Evolutionary conservation across 2,113 vertebrate genomes (phyloP), one percentile per base, ranked within the genome.

Genomic region (Gymnorhina tibicen): DNA sequence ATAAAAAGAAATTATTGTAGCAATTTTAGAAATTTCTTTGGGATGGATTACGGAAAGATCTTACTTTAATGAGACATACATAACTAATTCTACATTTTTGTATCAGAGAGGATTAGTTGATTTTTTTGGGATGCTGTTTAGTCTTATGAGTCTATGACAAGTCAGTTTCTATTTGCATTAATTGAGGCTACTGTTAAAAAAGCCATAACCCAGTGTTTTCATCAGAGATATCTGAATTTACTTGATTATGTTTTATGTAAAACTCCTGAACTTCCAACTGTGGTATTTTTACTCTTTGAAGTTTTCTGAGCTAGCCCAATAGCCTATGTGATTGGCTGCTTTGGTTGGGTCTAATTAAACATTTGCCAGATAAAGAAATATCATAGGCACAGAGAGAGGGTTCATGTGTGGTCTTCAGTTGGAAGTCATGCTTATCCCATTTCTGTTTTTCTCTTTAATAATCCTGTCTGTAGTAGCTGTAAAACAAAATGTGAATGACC

Each of bases 161-260:
- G 11, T n/a, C 4, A 8, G 8, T 67, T 95, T 73, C 24, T 74
- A 16, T n/a, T 69, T 23, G 7, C 16, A 22, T 62, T 53, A 58
- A 62, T 66, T 94, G 79, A 66, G 11, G 27, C 9, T 52, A 10
- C 16, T 78, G 2, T 63, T 87, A 56, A 56, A 81, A 56, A 4
- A 70, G 6, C 3, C 3, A 24, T 53, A 76, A 62, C 5, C 13
- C 10, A 49, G 2, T 56, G 33, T 95, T 96, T 91, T 94, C 27
- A 46, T 53, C 49, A 62, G 28, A 96, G 7, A 49, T 55, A 24
- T 93, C 96, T 91, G 59, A 96, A 95, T 94, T 93, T 78, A 90
- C 52, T 63, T 32, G 28, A 50, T 26, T 95, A 66, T 89, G 92
- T 93, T 67, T 92, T 86, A 79, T 67, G 16, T 95, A 55, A 68